phyloP scores from a whole-genome alignment of 2,113 vertebrate species.

The Microcebus jonahi region DNA sequence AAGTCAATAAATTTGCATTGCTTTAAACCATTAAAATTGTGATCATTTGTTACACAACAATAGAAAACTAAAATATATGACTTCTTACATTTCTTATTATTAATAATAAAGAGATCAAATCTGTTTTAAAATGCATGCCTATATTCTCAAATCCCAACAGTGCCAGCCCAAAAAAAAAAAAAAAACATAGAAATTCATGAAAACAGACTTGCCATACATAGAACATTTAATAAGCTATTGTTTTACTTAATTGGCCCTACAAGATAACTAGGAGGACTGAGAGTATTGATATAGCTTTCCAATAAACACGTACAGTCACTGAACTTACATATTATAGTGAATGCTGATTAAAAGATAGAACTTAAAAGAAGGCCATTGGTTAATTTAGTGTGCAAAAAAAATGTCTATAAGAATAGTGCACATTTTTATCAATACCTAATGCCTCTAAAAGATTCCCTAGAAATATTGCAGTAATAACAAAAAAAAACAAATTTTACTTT shows the following conservation, averaged over 20 bases:
- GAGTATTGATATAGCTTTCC: not conserved
- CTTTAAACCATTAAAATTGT: not conserved
- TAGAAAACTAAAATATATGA: not conserved
- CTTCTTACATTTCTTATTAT: not conserved
- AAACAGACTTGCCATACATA: not conserved
- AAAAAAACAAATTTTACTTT: not conserved
- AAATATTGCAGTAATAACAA: not conserved
- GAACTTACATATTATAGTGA: not conserved
- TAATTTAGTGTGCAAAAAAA: not conserved
- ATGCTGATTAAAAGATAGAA: not conserved
- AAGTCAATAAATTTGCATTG: not conserved
- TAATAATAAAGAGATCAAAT: not conserved
- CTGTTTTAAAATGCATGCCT: not conserved
- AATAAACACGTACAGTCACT: not conserved
- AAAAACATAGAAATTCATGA: not conserved
- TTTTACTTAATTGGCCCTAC: not conserved
- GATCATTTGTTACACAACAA: not conserved
- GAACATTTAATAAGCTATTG: not conserved
- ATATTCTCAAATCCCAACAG: not conserved
- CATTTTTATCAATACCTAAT: not conserved
- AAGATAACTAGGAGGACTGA: not conserved
- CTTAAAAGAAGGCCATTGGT: not conserved
- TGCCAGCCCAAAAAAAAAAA: not conserved
- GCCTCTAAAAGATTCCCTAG: not conserved
- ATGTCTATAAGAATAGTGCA: not conserved